phyloP scores from a whole-genome alignment of 2,888 invertebrate genomes.

The Pardosa pseudoannulata region DNA sequence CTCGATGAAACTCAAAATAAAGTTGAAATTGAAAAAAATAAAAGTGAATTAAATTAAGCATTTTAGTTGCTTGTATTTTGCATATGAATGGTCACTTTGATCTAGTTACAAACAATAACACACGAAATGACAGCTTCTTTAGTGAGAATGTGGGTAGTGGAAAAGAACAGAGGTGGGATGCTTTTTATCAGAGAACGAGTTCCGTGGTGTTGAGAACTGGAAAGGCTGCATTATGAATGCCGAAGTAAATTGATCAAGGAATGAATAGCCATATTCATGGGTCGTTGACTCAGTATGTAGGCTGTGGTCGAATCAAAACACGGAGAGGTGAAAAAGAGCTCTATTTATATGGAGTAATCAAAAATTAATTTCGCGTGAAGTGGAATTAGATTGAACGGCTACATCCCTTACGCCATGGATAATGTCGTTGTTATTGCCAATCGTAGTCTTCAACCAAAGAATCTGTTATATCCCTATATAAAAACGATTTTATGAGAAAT shows the following conservation, averaged over 20 bases:
- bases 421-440: too few species aligned
- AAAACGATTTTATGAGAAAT: too few species aligned
- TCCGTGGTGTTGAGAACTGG: background rate
- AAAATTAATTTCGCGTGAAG: background rate
- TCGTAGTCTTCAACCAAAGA: too few species aligned
- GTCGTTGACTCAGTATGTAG: constrained; percentile 9
- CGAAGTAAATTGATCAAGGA: background rate
- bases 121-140: background rate
- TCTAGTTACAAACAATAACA: background rate
- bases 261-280: constrained; percentile 13
- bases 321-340: background rate
- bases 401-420: too few species aligned
- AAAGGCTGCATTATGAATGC: background rate
- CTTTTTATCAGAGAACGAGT: background rate
- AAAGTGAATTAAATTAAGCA: background rate
- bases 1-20: too few species aligned
- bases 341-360: background rate
- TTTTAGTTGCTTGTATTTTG: background rate
- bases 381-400: too few species aligned
- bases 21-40: too few species aligned
- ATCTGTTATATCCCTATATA: too few species aligned
- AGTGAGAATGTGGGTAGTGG: background rate
- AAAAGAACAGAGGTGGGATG: background rate
- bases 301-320: background rate
- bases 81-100: constrained; percentile 1